These are phyloP conservation scores for Forbesichthys agassizii DNA, from an alignment of 2,113 vertebrate species.

Conservation along the genomic window DNA sequence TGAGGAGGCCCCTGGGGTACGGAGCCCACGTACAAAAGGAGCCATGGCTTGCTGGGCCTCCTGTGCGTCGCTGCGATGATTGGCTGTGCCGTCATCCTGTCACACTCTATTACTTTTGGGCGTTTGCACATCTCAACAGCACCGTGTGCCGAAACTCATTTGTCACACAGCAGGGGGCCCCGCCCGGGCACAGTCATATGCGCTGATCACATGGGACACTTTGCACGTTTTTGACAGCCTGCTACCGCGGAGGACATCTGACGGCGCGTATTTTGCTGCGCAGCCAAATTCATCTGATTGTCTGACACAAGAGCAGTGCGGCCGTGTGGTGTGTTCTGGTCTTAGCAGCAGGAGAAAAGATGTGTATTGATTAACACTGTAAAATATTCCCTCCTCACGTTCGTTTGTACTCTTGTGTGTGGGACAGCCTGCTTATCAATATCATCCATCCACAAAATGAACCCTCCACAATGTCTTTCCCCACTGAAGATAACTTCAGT, in stretches of 20 bases:
- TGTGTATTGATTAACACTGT: too few species aligned
- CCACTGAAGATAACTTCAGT: too few species aligned
- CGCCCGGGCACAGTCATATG: slow-evolving; percentile 27
- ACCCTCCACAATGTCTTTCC: too few species aligned
- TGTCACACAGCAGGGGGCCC: slow-evolving; percentile 55
- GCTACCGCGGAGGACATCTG: slow-evolving; percentile 34
- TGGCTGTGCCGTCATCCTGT: slow-evolving; percentile 54
- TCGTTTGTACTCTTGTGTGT: too few species aligned
- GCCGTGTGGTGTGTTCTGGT: background rate
- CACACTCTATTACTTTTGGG: slow-evolving; percentile 50
- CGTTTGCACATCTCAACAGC: slow-evolving; percentile 57
- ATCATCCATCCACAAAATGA: too few species aligned
- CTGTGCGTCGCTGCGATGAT: slow-evolving; percentile 42
- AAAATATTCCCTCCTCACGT: too few species aligned
- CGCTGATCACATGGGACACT: slow-evolving; percentile 43
- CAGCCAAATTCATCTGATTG: slow-evolving; percentile 5
- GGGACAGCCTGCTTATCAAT: too few species aligned
- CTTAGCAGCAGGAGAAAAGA: background rate
- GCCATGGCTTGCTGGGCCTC: slow-evolving; percentile 27
- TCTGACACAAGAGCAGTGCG: background rate
- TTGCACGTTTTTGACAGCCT: slow-evolving; percentile 44
- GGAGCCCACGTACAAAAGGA: slow-evolving; percentile 24
- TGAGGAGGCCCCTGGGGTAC: slow-evolving; percentile 31
- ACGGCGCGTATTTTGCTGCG: slow-evolving; percentile 15
- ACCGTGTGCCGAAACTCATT: slow-evolving; percentile 52